phyloP scores from a whole-genome alignment of 2,113 vertebrate genomes.

The Sinocyclocheilus grahami region DNA sequence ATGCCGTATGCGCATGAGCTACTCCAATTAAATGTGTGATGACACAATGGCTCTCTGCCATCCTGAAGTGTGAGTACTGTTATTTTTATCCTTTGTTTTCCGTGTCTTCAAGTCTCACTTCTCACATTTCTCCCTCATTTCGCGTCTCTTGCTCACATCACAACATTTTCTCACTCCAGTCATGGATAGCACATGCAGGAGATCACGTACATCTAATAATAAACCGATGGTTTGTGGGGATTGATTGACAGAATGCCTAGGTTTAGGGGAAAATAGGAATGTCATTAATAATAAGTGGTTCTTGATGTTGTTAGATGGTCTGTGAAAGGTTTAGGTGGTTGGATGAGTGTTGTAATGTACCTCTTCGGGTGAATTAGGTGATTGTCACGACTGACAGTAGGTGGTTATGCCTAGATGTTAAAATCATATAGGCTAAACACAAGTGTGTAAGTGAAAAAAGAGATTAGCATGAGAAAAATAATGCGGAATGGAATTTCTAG shows the following conservation, averaged over 20 bases:
- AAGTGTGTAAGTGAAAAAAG: not conserved
- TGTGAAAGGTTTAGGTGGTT: not conserved
- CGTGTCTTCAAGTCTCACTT: not conserved
- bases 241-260: not conserved
- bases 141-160: constrained; percentile 10
- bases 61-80: constrained; percentile 25
- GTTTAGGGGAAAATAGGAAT: not conserved
- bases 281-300: not conserved
- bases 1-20: not conserved
- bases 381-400: not conserved
- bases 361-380: not conserved
- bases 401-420: not conserved
- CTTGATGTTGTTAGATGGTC: not conserved
- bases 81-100: constrained; percentile 35
- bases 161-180: not conserved
- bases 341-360: not conserved
- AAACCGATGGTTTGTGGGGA: not conserved
- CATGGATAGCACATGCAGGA: not conserved
- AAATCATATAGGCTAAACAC: not conserved
- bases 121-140: constrained; percentile 11
- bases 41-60: not conserved
- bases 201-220: constrained; percentile 21
- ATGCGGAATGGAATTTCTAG: not conserved
- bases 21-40: constrained; percentile 40
- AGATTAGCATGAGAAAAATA: not conserved